A percentile compares a stretch with the other conserved stretches of the same genome.
phyloP scores from a whole-genome alignment of 2,888 invertebrate species.

The Ennomos quercinarius region DNA sequence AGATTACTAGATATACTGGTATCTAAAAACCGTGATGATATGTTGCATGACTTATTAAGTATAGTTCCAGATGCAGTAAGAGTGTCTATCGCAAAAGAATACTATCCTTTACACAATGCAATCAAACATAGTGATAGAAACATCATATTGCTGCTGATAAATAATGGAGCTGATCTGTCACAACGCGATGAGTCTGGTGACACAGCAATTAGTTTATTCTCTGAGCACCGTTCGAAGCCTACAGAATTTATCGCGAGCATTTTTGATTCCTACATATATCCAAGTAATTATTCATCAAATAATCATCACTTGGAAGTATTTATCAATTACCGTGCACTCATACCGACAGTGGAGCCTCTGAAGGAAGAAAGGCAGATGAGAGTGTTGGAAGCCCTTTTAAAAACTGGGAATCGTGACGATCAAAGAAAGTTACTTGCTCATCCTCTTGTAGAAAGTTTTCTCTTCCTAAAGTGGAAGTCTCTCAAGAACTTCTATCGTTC shows the following conservation, averaged over 20 bases:
- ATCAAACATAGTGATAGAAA: slow-evolving; percentile 7
- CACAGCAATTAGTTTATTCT: slow-evolving; percentile 15
- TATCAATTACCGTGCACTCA: slow-evolving; percentile 11
- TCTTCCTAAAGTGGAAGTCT: slow-evolving; percentile 80
- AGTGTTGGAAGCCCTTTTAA: slow-evolving; percentile 8
- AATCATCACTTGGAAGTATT: background rate
- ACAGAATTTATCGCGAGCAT: slow-evolving; percentile 71
- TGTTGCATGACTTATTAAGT: slow-evolving; percentile 1
- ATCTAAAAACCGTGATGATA: slow-evolving; percentile 3
- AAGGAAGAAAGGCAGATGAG: slow-evolving; percentile 1
- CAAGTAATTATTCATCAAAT: slow-evolving; percentile 26
- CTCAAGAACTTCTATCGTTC: slow-evolving; percentile 17
- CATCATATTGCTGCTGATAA: slow-evolving; percentile 6
- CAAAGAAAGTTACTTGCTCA: slow-evolving; percentile 75
- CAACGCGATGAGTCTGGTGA: background rate
- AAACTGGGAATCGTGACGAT: slow-evolving; percentile 41
- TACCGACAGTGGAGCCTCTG: background rate
- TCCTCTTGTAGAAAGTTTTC: slow-evolving; percentile 80
- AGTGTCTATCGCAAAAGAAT: background rate
- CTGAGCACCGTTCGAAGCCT: slow-evolving; percentile 56
- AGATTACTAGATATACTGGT: slow-evolving; percentile 5
- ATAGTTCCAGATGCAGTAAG: slow-evolving; percentile 7
- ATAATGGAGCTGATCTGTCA: slow-evolving; percentile 15
- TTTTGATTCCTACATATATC: slow-evolving; percentile 71
- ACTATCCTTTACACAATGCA: slow-evolving; percentile 11